Evolutionary conservation across 2,888 invertebrate genomes (phyloP).

Genomic region (Spodoptera picta): DNA sequence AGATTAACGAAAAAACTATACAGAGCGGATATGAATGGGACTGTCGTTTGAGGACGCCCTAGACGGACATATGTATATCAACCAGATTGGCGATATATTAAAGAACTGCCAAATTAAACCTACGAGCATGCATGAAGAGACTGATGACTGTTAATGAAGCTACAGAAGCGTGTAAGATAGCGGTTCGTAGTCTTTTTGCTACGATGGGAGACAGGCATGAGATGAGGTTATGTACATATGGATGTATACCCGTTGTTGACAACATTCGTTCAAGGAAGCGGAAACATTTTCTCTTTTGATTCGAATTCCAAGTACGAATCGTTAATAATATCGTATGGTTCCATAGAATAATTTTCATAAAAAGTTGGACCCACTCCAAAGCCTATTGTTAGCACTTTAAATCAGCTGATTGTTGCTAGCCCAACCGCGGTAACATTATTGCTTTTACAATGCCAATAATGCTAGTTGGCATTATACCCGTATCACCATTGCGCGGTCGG

Average conservation of each 20-base stretch:
- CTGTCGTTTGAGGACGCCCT: too few species aligned
- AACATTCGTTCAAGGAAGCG: constrained; percentile 11
- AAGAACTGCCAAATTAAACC: too few species aligned
- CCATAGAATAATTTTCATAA: constrained; percentile 33
- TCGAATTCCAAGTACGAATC: constrained; percentile 6
- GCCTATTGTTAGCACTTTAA: constrained; percentile 40
- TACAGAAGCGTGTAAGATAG: too few species aligned
- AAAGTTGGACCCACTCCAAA: constrained; percentile 50
- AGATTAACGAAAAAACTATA: too few species aligned
- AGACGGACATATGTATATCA: too few species aligned
- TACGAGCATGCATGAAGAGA: too few species aligned
- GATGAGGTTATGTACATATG: too few species aligned
- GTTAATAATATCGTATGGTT: constrained; percentile 4
- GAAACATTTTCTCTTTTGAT: constrained; percentile 3
- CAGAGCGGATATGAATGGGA: too few species aligned
- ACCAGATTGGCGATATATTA: too few species aligned
- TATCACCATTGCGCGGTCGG: constrained; percentile 54
- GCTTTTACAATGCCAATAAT: constrained; percentile 64
- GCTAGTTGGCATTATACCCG: constrained; percentile 71
- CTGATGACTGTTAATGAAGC: too few species aligned
- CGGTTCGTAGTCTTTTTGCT: too few species aligned
- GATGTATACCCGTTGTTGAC: constrained; percentile 5
- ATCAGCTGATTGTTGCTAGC: constrained; percentile 61
- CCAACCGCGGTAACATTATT: constrained; percentile 40
- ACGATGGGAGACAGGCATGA: too few species aligned